Base-by-base conservation (phyloP, 2,797 vertebrate genomes). In the Florisuga fusca region DNA sequence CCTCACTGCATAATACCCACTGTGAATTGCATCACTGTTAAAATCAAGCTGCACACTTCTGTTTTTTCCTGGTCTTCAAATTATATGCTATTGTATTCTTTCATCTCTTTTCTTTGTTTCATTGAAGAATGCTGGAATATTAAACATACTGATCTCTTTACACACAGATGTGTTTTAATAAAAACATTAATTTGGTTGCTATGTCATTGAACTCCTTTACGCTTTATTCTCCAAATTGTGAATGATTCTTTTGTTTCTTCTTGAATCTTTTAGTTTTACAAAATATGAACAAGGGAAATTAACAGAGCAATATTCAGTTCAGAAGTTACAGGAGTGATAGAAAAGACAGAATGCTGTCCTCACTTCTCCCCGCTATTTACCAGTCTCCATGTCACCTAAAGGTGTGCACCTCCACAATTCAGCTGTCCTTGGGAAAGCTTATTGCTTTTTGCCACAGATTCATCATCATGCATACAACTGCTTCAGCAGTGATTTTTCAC, bases 401-500 rank as follows among this genome's bases (percentile, higher is more conserved):
- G 10, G 29, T 50, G 34, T 63, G 50, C 69, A 84, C 46, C 27
- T 54, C 45, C 55, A 58, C 15, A 31, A 54, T 80, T 75, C 48
- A 38, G 34, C 53, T 0, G 0, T 31, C 41, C 41, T 36, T 46
- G 22, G 38, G 22, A 91, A 6, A 89, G 34, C 33, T 80, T 73
- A 53, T 25, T 48, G 21, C 61, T 90, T 81, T n/a, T 46, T 93
- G 19, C 48, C 54, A 84, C 2, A 0, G 55, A 62, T 73, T 84
- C 76, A 91, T 54, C 51, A 27, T 78, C 67, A 83, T 26, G 31
- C 18, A 75, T 69, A 46, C 50, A 81, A 89, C 34, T 69, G 61
- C 64, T 96, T 90, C 41, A 90, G 73, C 34, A 38, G 33, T 43
- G 67, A 83, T 92, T 94, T 93, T 94, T 84, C 83, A 87, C 73